Conservation (phyloP, 2,888 invertebrate species). For the Plagiodera versicolora region DNA sequence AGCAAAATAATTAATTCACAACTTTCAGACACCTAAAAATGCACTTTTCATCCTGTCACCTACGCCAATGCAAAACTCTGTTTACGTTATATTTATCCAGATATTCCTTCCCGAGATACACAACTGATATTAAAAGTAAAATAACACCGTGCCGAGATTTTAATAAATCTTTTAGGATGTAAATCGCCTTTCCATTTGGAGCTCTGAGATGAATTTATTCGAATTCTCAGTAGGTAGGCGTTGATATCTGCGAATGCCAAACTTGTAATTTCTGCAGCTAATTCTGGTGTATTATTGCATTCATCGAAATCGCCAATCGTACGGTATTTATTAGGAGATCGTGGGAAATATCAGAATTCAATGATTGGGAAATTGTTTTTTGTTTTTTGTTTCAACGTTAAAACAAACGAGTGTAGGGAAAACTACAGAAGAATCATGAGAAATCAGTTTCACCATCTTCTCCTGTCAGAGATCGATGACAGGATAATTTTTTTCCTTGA, state of each 20-base stretch:
- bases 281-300: neutral
- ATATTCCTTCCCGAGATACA: slow-evolving; percentile 25
- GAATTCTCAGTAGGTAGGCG: neutral
- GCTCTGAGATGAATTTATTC: slow-evolving; percentile 8
- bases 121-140: slow-evolving; percentile 32
- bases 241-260: neutral
- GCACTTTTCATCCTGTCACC: neutral
- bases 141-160: slow-evolving; percentile 27
- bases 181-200: slow-evolving; percentile 7
- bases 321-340: neutral
- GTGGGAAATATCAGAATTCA: neutral
- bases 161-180: slow-evolving; percentile 27
- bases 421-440: no score
- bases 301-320: neutral
- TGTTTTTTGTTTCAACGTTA: no score
- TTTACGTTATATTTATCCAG: slow-evolving; percentile 20
- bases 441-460: no score
- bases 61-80: neutral
- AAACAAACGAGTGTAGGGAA: no score
- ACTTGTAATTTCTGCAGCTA: neutral
- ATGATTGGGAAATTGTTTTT: neutral
- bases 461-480: no score
- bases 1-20: no score
- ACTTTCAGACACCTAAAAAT: no score
- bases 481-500: no score